phyloP scores from a whole-genome alignment of 2,888 invertebrate genomes.

The Sminthurinus aureus region DNA sequence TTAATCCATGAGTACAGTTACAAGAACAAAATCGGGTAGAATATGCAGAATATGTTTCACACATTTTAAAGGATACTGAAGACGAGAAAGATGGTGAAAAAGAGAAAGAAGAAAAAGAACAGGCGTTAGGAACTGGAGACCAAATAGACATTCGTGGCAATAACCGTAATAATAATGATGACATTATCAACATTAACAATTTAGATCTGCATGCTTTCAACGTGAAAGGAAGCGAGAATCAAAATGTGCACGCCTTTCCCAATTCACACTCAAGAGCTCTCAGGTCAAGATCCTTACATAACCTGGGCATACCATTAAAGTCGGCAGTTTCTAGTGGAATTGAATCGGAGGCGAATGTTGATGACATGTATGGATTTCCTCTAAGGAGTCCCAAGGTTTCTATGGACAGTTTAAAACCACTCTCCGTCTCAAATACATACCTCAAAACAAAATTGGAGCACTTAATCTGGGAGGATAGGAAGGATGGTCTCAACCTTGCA shows the following conservation, averaged over 20 bases:
- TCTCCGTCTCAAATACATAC: constrained; percentile 7
- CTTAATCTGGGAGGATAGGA: neutral
- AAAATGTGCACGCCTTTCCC: no score
- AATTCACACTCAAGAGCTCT: neutral
- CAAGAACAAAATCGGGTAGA: constrained; percentile 16
- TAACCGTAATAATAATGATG: no score
- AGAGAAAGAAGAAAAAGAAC: no score
- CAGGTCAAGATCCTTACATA: neutral
- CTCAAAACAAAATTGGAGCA: constrained; percentile 15
- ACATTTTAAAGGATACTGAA: neutral
- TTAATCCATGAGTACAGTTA: neutral
- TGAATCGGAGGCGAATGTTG: neutral
- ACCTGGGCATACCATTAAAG: neutral
- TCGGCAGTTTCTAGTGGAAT: neutral
- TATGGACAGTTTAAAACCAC: neutral
- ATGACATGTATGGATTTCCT: neutral
- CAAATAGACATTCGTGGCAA: no score
- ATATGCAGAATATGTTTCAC: neutral
- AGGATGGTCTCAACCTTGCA: neutral
- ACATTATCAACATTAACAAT: no score
- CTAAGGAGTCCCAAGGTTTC: neutral
- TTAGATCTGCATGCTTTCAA: no score
- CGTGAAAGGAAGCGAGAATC: neutral
- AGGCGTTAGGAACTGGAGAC: no score
- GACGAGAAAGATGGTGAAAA: no score